phyloP scores from a whole-genome alignment of 2,797 vertebrate genomes.

The Myotis daubentonii region DNA sequence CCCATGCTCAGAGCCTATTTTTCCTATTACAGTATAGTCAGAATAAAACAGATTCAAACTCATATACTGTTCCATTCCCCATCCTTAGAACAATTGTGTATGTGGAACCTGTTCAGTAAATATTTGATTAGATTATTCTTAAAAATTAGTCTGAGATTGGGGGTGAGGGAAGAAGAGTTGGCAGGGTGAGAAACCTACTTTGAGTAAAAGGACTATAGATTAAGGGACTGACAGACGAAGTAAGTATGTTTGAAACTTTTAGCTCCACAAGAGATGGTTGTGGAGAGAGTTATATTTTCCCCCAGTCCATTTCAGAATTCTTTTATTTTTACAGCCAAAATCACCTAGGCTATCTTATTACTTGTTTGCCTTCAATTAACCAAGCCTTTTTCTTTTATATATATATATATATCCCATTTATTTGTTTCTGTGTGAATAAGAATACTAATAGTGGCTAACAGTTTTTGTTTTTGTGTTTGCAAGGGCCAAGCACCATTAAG shows the following conservation, averaged over 20 bases:
- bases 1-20: background rate
- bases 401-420: background rate
- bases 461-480: background rate
- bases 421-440: constrained; percentile 30
- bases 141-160: background rate
- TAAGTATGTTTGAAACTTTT: background rate
- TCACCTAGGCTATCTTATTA: background rate
- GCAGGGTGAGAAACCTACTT: background rate
- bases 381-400: background rate
- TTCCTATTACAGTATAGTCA: background rate
- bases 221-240: background rate
- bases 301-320: background rate
- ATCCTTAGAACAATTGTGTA: background rate
- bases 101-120: background rate
- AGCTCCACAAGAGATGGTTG: background rate
- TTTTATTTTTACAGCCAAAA: background rate
- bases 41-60: background rate
- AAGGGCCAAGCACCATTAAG: background rate
- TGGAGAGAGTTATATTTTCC: background rate
- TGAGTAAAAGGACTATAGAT: background rate
- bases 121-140: background rate
- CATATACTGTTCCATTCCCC: background rate
- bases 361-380: background rate
- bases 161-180: background rate
- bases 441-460: background rate